A percentile compares a stretch with the other conserved stretches of the same genome.
These are phyloP conservation scores for Hippolais icterina DNA, from an alignment of 2,113 vertebrate species.

Conservation along the genomic window DNA sequence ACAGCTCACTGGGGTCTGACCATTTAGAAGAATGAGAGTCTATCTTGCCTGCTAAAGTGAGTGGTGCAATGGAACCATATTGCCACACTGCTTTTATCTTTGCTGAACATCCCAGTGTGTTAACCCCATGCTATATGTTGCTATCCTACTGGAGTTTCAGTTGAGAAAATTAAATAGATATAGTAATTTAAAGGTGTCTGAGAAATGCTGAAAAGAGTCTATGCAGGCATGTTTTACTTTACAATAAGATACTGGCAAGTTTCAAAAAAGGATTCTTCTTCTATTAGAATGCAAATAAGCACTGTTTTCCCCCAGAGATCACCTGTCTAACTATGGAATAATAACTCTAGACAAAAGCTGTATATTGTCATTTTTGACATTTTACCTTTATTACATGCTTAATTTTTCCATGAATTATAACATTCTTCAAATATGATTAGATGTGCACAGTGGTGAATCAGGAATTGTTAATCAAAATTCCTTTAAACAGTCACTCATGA, in stretches of 20 bases:
- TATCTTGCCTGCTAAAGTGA: constrained; percentile 2
- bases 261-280: constrained; percentile 49
- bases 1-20: neutral
- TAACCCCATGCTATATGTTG: neutral
- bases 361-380: constrained; percentile 1
- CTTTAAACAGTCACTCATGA: constrained; percentile 2
- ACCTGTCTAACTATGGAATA: neutral
- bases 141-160: constrained; percentile 28
- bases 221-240: constrained; percentile 41
- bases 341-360: constrained; percentile 12
- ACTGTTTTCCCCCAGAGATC: neutral
- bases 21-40: constrained; percentile 2
- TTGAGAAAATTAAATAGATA: constrained; percentile 48
- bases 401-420: constrained; percentile 37
- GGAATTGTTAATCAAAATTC: neutral
- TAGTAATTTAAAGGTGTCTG: constrained; percentile 44
- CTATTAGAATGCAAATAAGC: constrained; percentile 70
- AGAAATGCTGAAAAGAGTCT: constrained; percentile 54
- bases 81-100: neutral
- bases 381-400: neutral
- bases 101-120: neutral
- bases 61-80: neutral
- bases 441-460: neutral
- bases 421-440: neutral
- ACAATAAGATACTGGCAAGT: constrained; percentile 31